Conservation (phyloP, 2,113 vertebrate genomes). For the Triplophysa tibetana region DNA sequence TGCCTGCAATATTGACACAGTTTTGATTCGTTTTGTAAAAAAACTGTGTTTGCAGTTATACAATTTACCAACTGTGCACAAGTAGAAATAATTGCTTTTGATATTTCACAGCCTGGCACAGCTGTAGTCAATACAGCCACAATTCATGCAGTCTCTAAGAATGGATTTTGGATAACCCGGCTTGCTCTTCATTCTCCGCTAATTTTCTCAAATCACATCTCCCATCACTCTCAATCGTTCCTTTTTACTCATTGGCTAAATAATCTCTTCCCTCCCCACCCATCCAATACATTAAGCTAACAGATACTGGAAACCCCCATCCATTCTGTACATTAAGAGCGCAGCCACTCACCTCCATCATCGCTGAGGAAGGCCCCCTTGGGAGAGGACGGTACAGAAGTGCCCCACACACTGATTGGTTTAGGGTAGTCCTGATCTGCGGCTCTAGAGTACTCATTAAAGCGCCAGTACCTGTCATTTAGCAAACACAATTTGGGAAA, state of each 20-base stretch:
- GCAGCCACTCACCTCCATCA: slow-evolving; percentile 82
- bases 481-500: background rate
- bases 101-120: too few species aligned
- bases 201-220: slow-evolving; percentile 35
- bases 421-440: slow-evolving; percentile 91
- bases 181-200: too few species aligned
- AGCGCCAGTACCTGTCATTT: slow-evolving; percentile 91
- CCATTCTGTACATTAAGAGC: background rate
- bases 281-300: slow-evolving; percentile 49
- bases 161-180: too few species aligned
- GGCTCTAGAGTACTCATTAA: slow-evolving; percentile 83
- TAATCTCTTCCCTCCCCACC: slow-evolving; percentile 45
- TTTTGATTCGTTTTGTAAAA: too few species aligned
- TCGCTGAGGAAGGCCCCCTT: slow-evolving; percentile 92
- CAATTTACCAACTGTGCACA: too few species aligned
- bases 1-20: too few species aligned
- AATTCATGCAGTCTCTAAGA: too few species aligned
- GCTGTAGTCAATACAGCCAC: too few species aligned
- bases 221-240: background rate
- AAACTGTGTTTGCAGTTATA: too few species aligned
- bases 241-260: too few species aligned
- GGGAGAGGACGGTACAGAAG: slow-evolving; percentile 86
- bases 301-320: slow-evolving; percentile 31
- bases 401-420: slow-evolving; percentile 88
- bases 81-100: too few species aligned